These are phyloP conservation scores for Iguana delicatissima DNA, from an alignment of 2,797 vertebrate species.

Conservation along the genomic window DNA sequence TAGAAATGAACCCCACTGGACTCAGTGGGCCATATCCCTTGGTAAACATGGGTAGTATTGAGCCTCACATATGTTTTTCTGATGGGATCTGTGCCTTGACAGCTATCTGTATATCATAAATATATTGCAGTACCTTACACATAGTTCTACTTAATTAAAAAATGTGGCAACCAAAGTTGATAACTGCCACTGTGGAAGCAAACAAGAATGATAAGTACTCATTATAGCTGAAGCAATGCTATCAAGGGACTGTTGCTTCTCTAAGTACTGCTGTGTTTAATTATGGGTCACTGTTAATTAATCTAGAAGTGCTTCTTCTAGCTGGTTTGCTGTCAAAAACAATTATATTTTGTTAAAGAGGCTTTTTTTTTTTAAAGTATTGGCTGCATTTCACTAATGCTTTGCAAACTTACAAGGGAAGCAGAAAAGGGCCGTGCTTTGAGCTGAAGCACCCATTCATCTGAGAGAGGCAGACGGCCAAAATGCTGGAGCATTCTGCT, in stretches of 20 bases:
- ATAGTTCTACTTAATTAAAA: slow-evolving; percentile 66
- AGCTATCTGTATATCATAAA: slow-evolving; percentile 19
- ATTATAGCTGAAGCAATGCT: slow-evolving; percentile 73
- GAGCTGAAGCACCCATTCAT: slow-evolving; percentile 36
- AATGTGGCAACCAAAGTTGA: slow-evolving; percentile 66
- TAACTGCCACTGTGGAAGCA: slow-evolving; percentile 62
- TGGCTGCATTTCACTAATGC: slow-evolving; percentile 52
- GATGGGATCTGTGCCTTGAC: slow-evolving; percentile 24
- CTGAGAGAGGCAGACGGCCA: slow-evolving; percentile 22
- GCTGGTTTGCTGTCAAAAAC: slow-evolving; percentile 69
- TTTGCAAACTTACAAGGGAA: slow-evolving; percentile 53
- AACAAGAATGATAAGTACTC: slow-evolving; percentile 72
- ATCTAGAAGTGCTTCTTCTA: slow-evolving; percentile 69
- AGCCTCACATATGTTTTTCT: not conserved
- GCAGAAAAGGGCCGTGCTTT: slow-evolving; percentile 23
- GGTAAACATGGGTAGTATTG: not conserved
- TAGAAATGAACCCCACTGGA: not conserved
- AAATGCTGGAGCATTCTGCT: not conserved
- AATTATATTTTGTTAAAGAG: slow-evolving; percentile 73
- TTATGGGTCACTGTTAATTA: slow-evolving; percentile 79
- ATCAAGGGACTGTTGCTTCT: slow-evolving; percentile 66
- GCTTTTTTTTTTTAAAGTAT: slow-evolving; percentile 29
- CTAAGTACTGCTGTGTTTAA: slow-evolving; percentile 73
- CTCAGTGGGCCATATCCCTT: not conserved
- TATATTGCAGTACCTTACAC: slow-evolving; percentile 60